A percentile compares a stretch with the other conserved stretches of the same genome.
Evolutionary conservation across 1,140 invertebrate genomes (phyloP).

Genomic region (Trichoplusia ni): DNA sequence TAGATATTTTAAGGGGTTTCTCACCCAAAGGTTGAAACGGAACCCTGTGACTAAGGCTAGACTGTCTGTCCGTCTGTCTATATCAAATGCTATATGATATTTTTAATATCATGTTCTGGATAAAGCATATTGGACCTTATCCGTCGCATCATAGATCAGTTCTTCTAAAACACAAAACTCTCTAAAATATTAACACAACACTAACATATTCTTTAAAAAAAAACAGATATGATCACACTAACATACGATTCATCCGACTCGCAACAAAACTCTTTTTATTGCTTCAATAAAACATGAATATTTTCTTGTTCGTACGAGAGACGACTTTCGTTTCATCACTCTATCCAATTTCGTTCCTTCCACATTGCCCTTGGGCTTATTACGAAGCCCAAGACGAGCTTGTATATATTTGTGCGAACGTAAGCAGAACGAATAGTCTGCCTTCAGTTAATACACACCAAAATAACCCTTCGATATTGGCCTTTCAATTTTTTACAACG

Average conservation of each 20-base stretch:
- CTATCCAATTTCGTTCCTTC: slow-evolving; percentile 49
- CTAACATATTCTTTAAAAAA: too few relatives aligned
- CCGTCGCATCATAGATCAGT: too few relatives aligned
- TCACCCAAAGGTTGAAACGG: too few relatives aligned
- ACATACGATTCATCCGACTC: slow-evolving; percentile 16
- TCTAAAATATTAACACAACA: too few relatives aligned
- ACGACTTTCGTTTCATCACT: slow-evolving; percentile 46
- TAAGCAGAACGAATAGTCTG: slow-evolving; percentile 41
- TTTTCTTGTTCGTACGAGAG: slow-evolving; percentile 31
- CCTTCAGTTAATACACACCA: slow-evolving; percentile 40
- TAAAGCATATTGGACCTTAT: too few relatives aligned
- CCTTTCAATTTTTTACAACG: slow-evolving; percentile 34
- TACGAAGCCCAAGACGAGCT: slow-evolving; percentile 42
- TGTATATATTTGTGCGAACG: slow-evolving; percentile 40
- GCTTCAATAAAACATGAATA: slow-evolving; percentile 47
- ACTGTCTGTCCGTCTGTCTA: too few relatives aligned
- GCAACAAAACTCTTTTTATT: slow-evolving; percentile 31
- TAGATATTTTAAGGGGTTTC: too few relatives aligned
- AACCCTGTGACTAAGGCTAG: too few relatives aligned
- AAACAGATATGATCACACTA: too few relatives aligned
- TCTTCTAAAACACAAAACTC: too few relatives aligned
- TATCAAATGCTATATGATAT: too few relatives aligned
- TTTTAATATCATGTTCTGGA: too few relatives aligned
- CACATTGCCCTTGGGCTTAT: slow-evolving; percentile 54
- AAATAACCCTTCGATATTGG: slow-evolving; percentile 22